Evolutionary conservation across 2,797 vertebrate species (phyloP).

Genomic region (Siniperca undulata): DNA sequence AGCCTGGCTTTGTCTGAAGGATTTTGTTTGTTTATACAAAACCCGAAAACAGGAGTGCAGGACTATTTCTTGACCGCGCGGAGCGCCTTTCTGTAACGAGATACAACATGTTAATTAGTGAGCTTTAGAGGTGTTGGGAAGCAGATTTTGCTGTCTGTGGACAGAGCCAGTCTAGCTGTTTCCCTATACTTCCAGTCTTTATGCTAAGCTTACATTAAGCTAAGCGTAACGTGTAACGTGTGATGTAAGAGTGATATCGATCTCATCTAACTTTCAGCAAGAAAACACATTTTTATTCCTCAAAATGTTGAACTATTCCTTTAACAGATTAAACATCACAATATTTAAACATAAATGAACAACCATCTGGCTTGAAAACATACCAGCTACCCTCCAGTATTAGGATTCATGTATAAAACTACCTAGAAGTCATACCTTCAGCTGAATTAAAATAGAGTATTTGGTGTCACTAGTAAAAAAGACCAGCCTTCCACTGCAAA

Average conservation of each 20-base stretch:
- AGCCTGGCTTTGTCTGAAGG: background rate
- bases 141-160: background rate
- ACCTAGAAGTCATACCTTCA: slow-evolving; percentile 44
- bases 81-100: background rate
- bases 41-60: background rate
- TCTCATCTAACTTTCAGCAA: background rate
- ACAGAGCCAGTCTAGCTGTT: background rate
- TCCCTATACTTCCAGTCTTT: background rate
- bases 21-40: background rate
- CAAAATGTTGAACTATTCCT: slow-evolving; percentile 6
- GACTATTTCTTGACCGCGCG: background rate
- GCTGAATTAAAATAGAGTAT: slow-evolving; percentile 65
- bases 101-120: background rate
- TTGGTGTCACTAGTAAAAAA: slow-evolving; percentile 51
- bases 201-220: background rate
- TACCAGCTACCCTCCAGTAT: slow-evolving; percentile 1
- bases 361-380: slow-evolving; percentile 5
- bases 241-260: background rate
- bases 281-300: background rate
- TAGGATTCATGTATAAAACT: slow-evolving; percentile 40
- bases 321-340: slow-evolving; percentile 22
- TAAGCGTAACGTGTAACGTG: too few species aligned
- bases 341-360: slow-evolving; percentile 32
- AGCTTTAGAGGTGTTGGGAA: too few species aligned
- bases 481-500: slow-evolving; percentile 49